These are phyloP conservation scores for Bradypus variegatus DNA, from an alignment of 2,797 vertebrate species.

Conservation along the genomic window DNA sequence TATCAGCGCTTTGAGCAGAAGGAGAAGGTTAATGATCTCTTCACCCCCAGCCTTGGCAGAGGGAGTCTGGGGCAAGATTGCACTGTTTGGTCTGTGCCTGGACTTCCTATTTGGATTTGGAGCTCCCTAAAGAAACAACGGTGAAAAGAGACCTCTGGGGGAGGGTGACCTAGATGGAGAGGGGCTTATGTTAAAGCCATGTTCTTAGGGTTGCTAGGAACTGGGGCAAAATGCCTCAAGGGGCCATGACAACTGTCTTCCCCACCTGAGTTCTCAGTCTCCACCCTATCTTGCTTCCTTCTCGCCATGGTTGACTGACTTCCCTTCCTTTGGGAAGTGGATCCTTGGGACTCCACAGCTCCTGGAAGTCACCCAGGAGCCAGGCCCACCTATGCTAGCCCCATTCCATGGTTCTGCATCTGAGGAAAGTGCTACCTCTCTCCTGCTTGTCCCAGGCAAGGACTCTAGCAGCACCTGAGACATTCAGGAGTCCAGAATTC, in stretches of 20 bases:
- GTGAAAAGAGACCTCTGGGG: background rate
- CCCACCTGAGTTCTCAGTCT: background rate
- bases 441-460: background rate
- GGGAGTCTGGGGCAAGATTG: background rate
- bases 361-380: background rate
- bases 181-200: background rate
- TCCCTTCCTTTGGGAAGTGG: background rate
- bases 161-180: background rate
- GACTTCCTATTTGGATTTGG: background rate
- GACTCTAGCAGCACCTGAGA: background rate
- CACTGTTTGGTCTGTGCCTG: background rate
- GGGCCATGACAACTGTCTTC: background rate
- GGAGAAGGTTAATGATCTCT: background rate
- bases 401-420: background rate
- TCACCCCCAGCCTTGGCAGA: too few species aligned
- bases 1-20: background rate
- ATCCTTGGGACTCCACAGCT: background rate
- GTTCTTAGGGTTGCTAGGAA: background rate
- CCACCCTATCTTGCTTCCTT: background rate
- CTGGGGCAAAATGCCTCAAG: background rate
- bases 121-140: background rate
- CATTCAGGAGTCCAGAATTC: background rate
- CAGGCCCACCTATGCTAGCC: background rate
- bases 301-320: background rate
- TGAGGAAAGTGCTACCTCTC: background rate